Base-by-base conservation (phyloP, 2,113 vertebrate species). In the Genyomyrus donnyi region DNA sequence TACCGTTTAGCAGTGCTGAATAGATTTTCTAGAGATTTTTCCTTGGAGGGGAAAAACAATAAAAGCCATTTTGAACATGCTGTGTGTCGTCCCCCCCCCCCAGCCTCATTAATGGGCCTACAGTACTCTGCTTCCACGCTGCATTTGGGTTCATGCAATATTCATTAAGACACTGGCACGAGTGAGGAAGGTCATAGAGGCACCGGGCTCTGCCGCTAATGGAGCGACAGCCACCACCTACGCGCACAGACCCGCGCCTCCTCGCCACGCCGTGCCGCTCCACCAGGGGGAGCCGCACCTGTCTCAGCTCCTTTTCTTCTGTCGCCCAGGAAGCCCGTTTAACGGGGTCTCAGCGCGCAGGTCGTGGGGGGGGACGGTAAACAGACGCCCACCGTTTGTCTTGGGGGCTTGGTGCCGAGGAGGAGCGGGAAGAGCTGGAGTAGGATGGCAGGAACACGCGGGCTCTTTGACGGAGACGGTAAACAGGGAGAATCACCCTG, bases 371-470 rank as follows among this genome's bases (percentile, higher is more conserved):
- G 21, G 19, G 31, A 1, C 35, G 1, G 39, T 88, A 88, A 88
- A 88, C 87, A 88, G 42, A 88, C 53, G 39, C 87, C 87, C 52
- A 46, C 53, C 35, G 17, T 11, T 88, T 58, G 87, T 53, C 87
- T 62, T 7, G 7, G 39, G 19, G 31, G 39, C 15, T 62, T 19
- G 39, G 13, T 24, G 39, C 35, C 0, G 11, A 2, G 31, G 15
- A 45, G 21, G 39, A 5, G 56, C n/a, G 2, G 52, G 48, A 17
- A 21, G 52, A 21, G 6, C 49, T 35, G 53, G 31, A 45, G 42
- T 88, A 88, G 56, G 87, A 88, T 62, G 52, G 87, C 31, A 45
- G 56, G 87, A 62, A 39, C 9, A 52, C 9, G 27, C 39, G 3
- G 13, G 13, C 74, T 19, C 87, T 88, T 45, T 88, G 56, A 88